These are phyloP conservation scores for Heteromormyrus szaboi DNA, from an alignment of 2,797 vertebrate species.

Conservation along the genomic window DNA sequence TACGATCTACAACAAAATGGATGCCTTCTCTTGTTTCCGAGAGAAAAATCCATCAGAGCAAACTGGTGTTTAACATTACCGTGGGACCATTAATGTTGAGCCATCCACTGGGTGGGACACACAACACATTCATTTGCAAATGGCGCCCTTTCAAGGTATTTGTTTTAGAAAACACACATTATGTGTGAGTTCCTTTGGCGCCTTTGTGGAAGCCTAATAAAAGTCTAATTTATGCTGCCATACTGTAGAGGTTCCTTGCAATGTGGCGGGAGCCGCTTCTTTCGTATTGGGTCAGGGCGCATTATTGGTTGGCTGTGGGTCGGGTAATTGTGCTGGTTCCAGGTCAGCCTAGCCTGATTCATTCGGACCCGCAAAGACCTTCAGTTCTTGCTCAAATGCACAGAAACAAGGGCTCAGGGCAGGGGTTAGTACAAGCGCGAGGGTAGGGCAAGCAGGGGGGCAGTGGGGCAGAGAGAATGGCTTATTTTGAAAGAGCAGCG, in stretches of 20 bases:
- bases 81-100: background rate
- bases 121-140: conserved; percentile 39
- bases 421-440: conserved; percentile 51
- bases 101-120: conserved; percentile 23
- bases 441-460: conserved; percentile 36
- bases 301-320: conserved; percentile 5
- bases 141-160: conserved; percentile 25
- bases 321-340: conserved; percentile 50
- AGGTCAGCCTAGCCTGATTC: conserved; percentile 48
- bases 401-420: conserved; percentile 54
- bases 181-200: conserved; percentile 30
- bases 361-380: conserved; percentile 38
- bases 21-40: background rate
- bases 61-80: background rate
- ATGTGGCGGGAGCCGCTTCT: background rate
- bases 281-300: conserved; percentile 1
- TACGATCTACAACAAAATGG: background rate
- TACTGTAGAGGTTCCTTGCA: conserved; percentile 9
- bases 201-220: conserved; percentile 31
- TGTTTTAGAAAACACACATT: conserved; percentile 26
- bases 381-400: conserved; percentile 50
- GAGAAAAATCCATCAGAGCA: background rate
- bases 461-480: conserved; percentile 20
- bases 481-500: conserved; percentile 68
- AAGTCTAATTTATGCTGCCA: conserved; percentile 32